These are phyloP conservation scores for Myotis daubentonii DNA, from an alignment of 2,797 vertebrate genomes.

Conservation along the genomic window DNA sequence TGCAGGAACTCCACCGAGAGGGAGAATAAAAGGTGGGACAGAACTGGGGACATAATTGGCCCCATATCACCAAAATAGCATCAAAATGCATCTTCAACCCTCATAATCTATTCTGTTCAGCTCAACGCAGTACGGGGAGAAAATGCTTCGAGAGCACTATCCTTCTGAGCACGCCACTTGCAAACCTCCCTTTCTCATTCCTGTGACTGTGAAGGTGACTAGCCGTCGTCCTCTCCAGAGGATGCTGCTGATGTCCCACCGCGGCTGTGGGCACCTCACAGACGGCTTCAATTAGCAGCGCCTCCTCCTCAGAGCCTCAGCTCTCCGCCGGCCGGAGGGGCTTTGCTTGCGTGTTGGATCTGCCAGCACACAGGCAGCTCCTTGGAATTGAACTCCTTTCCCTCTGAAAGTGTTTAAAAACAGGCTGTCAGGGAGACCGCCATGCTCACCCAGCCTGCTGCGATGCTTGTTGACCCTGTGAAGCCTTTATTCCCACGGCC, in stretches of 20 bases:
- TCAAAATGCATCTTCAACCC: neutral
- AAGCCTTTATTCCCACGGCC: neutral
- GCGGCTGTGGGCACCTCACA: neutral
- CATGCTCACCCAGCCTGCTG: neutral
- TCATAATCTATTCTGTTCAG: neutral
- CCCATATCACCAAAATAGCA: neutral
- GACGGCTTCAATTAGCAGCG: neutral
- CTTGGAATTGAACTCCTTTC: slow-evolving; percentile 7
- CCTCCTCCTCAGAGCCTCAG: neutral
- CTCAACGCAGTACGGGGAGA: neutral
- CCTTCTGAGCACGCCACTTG: neutral
- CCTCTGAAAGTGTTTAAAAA: slow-evolving; percentile 32
- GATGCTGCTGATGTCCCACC: neutral
- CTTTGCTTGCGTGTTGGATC: neutral
- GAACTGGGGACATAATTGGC: neutral
- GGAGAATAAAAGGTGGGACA: neutral
- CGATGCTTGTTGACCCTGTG: neutral
- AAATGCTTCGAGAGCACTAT: neutral
- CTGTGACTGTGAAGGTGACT: neutral
- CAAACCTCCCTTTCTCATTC: neutral
- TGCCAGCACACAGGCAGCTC: neutral
- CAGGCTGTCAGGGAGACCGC: slow-evolving; percentile 5
- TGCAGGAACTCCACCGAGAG: neutral
- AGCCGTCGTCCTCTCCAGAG: neutral
- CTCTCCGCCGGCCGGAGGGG: neutral